Percentiles rank a stretch among this genome's conserved stretches.
Conservation (phyloP, 1,140 invertebrate genomes). For the Bombus difficillimus region DNA sequence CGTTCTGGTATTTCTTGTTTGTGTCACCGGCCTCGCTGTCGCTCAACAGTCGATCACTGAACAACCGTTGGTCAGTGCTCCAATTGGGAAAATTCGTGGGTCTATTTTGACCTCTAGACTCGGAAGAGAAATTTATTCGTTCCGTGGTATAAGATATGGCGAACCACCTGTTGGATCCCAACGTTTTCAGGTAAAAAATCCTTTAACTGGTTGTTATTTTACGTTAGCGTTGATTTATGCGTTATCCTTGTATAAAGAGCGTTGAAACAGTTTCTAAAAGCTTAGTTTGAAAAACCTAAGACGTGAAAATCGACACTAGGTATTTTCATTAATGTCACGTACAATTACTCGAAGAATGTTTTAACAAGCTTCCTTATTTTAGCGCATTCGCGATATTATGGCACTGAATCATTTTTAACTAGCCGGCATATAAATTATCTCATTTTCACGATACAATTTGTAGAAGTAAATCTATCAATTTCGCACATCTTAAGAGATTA, state of each 20-base stretch:
- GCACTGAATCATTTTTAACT: neutral
- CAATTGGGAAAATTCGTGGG: slow-evolving; percentile 78
- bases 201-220: neutral
- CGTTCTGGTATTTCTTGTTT: neutral
- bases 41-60: neutral
- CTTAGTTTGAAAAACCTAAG: neutral
- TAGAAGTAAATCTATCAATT: neutral
- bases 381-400: neutral
- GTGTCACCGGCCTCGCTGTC: neutral
- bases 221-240: neutral
- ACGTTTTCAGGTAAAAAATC: slow-evolving; percentile 83
- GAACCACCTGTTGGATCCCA: slow-evolving; percentile 84
- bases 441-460: neutral
- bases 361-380: neutral
- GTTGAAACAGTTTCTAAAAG: neutral
- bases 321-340: no score
- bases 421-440: neutral
- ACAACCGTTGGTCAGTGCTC: slow-evolving; percentile 37
- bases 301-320: neutral
- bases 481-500: neutral
- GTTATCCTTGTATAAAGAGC: neutral
- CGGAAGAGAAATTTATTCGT: slow-evolving; percentile 84
- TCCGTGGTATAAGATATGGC: slow-evolving; percentile 86
- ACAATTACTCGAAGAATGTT: no score
- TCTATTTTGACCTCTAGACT: slow-evolving; percentile 74